These are phyloP conservation scores for Rhipidura dahli DNA, from an alignment of 2,113 vertebrate species.

Conservation along the genomic window DNA sequence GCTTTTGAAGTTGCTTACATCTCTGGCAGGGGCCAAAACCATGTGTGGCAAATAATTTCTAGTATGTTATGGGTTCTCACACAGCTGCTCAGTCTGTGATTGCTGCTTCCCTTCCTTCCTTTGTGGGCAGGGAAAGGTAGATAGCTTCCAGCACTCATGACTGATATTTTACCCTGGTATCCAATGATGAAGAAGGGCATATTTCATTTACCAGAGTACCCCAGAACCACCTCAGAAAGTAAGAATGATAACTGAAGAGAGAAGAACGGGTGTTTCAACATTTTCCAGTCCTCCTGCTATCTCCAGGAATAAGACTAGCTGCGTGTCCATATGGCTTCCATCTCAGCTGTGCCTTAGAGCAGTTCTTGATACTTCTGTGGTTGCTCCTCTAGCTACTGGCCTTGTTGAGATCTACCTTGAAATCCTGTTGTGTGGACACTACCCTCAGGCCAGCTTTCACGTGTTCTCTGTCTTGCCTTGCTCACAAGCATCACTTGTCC, in stretches of 20 bases:
- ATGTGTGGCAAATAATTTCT: neutral
- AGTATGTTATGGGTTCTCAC: neutral
- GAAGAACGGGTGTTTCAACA: neutral
- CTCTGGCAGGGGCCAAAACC: neutral
- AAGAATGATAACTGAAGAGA: neutral
- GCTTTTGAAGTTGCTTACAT: neutral
- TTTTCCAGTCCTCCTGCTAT: neutral
- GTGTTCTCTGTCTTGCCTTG: neutral
- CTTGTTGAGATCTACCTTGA: neutral
- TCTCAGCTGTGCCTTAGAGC: neutral
- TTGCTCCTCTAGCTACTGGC: neutral
- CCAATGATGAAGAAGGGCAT: neutral
- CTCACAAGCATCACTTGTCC: neutral
- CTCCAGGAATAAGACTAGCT: neutral
- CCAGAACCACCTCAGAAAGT: neutral
- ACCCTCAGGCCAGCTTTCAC: fast-evolving
- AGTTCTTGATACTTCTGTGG: neutral
- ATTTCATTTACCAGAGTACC: neutral
- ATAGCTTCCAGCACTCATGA: neutral
- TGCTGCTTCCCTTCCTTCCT: neutral
- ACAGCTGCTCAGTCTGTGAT: neutral
- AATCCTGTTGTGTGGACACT: neutral
- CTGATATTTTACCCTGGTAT: neutral
- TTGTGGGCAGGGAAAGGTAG: neutral
- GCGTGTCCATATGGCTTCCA: neutral